Conservation (phyloP, 2,888 invertebrate species). For the Chloromyia formosa region DNA sequence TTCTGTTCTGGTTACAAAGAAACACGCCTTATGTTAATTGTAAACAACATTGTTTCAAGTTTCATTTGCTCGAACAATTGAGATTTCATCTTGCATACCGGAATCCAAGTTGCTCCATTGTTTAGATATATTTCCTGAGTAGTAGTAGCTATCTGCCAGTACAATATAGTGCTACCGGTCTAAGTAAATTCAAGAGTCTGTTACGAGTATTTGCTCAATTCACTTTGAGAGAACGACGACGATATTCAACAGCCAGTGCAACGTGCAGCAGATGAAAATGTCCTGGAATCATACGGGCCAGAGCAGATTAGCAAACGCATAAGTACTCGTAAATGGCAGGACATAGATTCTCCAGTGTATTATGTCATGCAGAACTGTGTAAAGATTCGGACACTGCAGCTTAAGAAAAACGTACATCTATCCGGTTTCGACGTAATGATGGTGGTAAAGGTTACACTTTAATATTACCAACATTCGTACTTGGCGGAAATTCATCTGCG, state of each 20-base stretch:
- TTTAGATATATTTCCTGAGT: neutral
- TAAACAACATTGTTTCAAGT: neutral
- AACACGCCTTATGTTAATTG: neutral
- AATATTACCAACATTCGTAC: no score
- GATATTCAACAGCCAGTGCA: no score
- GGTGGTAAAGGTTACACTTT: no score
- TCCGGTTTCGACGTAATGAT: no score
- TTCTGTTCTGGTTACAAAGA: no score
- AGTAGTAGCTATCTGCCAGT: neutral
- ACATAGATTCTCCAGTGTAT: no score
- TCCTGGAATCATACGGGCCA: neutral
- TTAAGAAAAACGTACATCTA: no score
- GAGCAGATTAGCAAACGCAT: no score
- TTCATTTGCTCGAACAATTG: neutral
- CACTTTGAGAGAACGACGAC: neutral
- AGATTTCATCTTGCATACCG: neutral
- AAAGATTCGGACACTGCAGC: no score
- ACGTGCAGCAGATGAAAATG: neutral
- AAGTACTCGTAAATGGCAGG: no score
- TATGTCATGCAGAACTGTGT: no score
- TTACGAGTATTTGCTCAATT: constrained; percentile 17
- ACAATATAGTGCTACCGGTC: constrained; percentile 6
- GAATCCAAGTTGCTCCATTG: neutral
- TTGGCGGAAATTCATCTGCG: no score
- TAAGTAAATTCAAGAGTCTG: constrained; percentile 21